phyloP scores from a whole-genome alignment of 2,888 invertebrate species.

The Zonitis immaculata region DNA sequence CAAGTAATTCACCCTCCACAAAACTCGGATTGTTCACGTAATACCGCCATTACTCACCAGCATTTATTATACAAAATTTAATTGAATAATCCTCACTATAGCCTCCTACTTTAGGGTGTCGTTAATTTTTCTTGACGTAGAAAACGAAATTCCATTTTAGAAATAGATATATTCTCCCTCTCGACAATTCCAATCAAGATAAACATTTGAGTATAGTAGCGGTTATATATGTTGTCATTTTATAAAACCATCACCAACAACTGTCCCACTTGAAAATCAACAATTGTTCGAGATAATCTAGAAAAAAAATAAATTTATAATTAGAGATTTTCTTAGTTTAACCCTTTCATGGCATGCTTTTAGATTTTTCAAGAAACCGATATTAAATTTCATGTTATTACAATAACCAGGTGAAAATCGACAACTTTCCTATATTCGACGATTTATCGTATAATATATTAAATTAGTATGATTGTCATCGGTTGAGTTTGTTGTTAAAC shows the following conservation, averaged over 20 bases:
- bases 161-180: background rate
- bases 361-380: background rate
- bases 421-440: background rate
- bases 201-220: background rate
- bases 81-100: background rate
- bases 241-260: background rate
- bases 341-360: background rate
- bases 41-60: background rate
- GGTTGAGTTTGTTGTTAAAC: background rate
- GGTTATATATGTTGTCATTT: background rate
- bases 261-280: background rate
- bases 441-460: background rate
- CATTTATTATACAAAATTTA: background rate
- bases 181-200: background rate
- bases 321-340: background rate
- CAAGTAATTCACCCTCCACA: no score
- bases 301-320: background rate
- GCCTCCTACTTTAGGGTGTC: background rate
- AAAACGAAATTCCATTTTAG: background rate
- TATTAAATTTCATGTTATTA: background rate
- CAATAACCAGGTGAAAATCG: background rate
- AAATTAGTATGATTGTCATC: background rate
- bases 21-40: no score
- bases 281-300: background rate
- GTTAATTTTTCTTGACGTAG: no score